Conservation (phyloP, 2,888 invertebrate species). For the Drosophila dives region DNA sequence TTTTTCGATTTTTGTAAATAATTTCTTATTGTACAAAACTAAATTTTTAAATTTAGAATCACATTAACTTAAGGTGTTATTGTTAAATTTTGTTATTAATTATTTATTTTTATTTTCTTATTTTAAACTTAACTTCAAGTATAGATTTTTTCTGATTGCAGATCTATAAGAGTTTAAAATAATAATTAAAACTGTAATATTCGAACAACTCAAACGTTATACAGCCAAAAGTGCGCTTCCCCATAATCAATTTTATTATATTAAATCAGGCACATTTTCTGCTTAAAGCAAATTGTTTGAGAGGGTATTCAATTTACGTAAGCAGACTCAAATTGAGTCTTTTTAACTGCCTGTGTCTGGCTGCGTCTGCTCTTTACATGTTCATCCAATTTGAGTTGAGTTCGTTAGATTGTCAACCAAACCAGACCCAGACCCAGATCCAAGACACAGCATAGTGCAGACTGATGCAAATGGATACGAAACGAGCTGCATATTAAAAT, state of each 20-base stretch:
- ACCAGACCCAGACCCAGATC: too few relatives aligned
- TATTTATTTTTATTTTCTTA: neutral
- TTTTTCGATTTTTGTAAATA: neutral
- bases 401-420: conserved; percentile 27
- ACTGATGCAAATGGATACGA: conserved; percentile 44
- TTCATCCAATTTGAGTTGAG: conserved; percentile 13
- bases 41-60: neutral
- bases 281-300: neutral
- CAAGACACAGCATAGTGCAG: neutral
- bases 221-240: neutral
- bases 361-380: conserved; percentile 1
- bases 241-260: neutral
- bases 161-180: neutral
- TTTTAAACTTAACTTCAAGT: neutral
- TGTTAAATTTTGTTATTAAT: neutral
- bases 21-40: neutral
- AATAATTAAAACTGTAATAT: neutral
- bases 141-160: neutral
- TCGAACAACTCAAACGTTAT: neutral
- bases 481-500: conserved; percentile 71
- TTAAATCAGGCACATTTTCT: neutral
- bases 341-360: conserved; percentile 20
- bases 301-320: conserved; percentile 15
- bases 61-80: neutral
- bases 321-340: neutral